Evolutionary conservation across 2,888 invertebrate species (phyloP), one percentile per base, ranked within the genome.

Genomic region (Lepidocyrtinus sp.): DNA sequence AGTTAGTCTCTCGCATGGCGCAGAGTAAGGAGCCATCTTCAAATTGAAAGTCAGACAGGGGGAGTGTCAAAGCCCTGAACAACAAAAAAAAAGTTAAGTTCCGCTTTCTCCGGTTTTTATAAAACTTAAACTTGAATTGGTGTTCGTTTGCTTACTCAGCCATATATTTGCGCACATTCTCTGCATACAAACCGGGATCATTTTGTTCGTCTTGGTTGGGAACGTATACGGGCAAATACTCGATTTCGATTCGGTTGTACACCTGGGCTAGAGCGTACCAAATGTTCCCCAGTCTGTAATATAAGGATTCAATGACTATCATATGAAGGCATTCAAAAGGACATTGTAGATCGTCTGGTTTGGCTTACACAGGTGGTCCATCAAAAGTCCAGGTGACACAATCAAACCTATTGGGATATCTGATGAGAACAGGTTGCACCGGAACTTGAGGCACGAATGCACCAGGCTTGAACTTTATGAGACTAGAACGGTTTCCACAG

Each of bases 301-400:
- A 63, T n/a, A n/a, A n/a, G n/a, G n/a, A n/a, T n/a, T n/a, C n/a
- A n/a, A n/a, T n/a, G n/a, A n/a, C n/a, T n/a, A n/a, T n/a, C n/a
- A 55, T 67, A 25, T 7, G 21, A 21, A 69, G 45, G n/a, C n/a
- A 67, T 64, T 50, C 7, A 62, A 67, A 68, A 17, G 0, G 21
- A 9, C 12, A n/a, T 69, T 9, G 62, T n/a, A 15, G n/a, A 69
- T 15, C 69, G n/a, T n/a, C n/a, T n/a, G n/a, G n/a, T n/a, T n/a
- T 22, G 22, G 62, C 46, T 63, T 90, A 96, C 96, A 95, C 95
- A 89, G 95, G 95, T 67, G 97, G 96, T 36, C 97, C 97, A 88
- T 95, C 96, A 97, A 96, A 97, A 0, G 96, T 96, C 96, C 96
- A 96, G 0, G 96, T 96, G 83, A 95, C 94, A 0, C 95, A 95